phyloP scores from a whole-genome alignment of 2,888 invertebrate species.

The Caenorhabditis sp. region DNA sequence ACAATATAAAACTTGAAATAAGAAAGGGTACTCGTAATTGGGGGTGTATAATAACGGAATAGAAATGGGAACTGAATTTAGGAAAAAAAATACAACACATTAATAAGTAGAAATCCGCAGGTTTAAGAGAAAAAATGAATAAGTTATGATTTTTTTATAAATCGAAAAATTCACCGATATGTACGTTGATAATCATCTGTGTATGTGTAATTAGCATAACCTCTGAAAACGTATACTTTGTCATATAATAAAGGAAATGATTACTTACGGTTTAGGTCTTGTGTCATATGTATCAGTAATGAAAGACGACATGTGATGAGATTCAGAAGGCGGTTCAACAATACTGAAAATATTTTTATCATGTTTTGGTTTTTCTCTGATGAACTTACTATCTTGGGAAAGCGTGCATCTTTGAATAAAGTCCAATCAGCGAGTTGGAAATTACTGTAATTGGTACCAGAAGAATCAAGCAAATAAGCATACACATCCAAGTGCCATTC shows the following conservation, averaged over 20 bases:
- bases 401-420: constrained; percentile 72
- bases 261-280: constrained; percentile 56
- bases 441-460: constrained; percentile 72
- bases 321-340: constrained; percentile 58
- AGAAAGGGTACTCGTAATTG: not conserved
- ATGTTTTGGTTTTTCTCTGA: not conserved
- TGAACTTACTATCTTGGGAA: constrained; percentile 67
- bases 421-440: constrained; percentile 71
- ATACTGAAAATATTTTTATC: constrained; percentile 56
- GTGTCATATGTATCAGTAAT: constrained; percentile 66
- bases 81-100: not conserved
- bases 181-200: constrained; percentile 56
- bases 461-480: constrained; percentile 72
- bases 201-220: constrained; percentile 55
- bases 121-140: not conserved
- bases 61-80: not conserved
- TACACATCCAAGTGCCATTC: constrained; percentile 74
- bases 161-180: constrained; percentile 41
- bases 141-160: not conserved
- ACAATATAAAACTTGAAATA: not conserved
- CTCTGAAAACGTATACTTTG: constrained; percentile 27
- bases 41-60: not conserved
- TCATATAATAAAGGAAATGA: not conserved
- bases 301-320: constrained; percentile 62
- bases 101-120: not conserved